These are phyloP conservation scores for Petromus typicus DNA, from an alignment of 2,113 vertebrate species.

Conservation along the genomic window DNA sequence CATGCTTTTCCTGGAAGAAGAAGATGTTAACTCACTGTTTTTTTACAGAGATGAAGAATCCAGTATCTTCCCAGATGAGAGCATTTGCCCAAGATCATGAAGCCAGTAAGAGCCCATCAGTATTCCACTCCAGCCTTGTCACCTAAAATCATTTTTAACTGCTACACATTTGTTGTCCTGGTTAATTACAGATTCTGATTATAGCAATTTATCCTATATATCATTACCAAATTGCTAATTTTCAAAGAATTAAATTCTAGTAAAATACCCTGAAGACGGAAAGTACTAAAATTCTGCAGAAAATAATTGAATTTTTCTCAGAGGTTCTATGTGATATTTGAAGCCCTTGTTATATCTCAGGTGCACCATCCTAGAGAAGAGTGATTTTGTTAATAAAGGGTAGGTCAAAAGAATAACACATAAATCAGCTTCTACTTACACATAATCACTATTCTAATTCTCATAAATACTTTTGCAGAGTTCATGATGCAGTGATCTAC, in stretches of 20 bases:
- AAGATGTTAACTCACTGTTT: neutral
- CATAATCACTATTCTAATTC: conserved; percentile 68
- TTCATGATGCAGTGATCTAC: conserved; percentile 71
- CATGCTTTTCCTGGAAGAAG: neutral
- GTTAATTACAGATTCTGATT: conserved; percentile 53
- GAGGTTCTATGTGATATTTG: conserved; percentile 43
- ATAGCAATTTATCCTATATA: conserved; percentile 46
- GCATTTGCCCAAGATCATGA: neutral
- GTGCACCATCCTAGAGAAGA: conserved; percentile 62
- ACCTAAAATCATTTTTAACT: conserved; percentile 26
- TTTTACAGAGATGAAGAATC: neutral
- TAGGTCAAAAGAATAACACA: conserved; percentile 73
- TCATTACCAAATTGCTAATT: conserved; percentile 64
- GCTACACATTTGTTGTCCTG: neutral
- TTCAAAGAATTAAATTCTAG: conserved; percentile 67
- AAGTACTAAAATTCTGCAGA: conserved; percentile 58
- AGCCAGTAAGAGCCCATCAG: neutral
- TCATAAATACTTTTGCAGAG: conserved; percentile 72
- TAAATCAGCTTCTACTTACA: conserved; percentile 75
- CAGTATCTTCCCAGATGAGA: neutral
- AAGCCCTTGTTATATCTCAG: conserved; percentile 54
- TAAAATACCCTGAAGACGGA: conserved; percentile 43
- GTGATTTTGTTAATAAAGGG: conserved; percentile 68
- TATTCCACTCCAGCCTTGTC: neutral
- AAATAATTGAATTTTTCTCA: conserved; percentile 60